phyloP scores from a whole-genome alignment of 2,113 vertebrate species.

The Cyanoliseus patagonus region DNA sequence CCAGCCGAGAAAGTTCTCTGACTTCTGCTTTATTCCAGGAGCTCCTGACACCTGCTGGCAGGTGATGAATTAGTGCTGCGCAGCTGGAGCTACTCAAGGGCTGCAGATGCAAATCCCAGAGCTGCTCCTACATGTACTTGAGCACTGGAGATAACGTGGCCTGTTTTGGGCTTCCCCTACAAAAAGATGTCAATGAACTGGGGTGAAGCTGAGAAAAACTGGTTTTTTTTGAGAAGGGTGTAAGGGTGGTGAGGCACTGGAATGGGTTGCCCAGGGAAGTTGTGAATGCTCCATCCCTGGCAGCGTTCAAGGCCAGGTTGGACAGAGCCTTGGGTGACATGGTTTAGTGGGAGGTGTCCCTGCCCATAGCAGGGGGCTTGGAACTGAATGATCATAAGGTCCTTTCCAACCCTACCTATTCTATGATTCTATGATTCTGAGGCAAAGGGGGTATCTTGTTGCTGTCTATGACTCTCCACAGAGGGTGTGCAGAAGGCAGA shows the following conservation, averaged over 20 bases:
- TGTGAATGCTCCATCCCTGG: too few relatives aligned
- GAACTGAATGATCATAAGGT: too few relatives aligned
- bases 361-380: too few relatives aligned
- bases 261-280: too few relatives aligned
- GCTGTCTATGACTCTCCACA: neutral
- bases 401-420: too few relatives aligned
- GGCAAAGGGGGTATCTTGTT: neutral
- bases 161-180: neutral
- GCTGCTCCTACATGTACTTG: rapidly evolving
- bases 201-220: neutral
- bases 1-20: neutral
- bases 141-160: neutral
- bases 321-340: too few relatives aligned
- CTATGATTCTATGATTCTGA: too few relatives aligned
- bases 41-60: neutral
- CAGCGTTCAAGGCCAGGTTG: too few relatives aligned
- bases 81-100: neutral
- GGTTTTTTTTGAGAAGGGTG: neutral
- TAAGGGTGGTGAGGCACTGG: too few relatives aligned
- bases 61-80: constrained; percentile 1
- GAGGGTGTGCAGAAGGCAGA: neutral
- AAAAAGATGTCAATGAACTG: neutral
- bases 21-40: constrained; percentile 24
- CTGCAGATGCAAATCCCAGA: neutral
- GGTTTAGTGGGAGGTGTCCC: too few relatives aligned